A percentile compares a stretch with the other conserved stretches of the same genome.
These are phyloP conservation scores for Grammomys dolichurus DNA, from an alignment of 2,113 vertebrate species.

Conservation along the genomic window DNA sequence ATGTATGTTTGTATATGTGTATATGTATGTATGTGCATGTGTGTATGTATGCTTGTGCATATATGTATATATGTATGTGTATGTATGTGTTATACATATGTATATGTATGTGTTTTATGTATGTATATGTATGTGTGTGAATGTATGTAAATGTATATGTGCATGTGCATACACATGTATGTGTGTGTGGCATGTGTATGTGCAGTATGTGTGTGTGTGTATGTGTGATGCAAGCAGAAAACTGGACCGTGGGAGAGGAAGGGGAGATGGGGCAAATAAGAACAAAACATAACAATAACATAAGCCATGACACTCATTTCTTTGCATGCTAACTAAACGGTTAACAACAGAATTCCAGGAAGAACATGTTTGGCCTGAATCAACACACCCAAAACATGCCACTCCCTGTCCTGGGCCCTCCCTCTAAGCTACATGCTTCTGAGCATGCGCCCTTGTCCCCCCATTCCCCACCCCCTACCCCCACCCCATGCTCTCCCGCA, in stretches of 20 bases:
- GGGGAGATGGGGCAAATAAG: too few relatives aligned
- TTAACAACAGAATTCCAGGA: background rate
- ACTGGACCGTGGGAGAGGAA: background rate
- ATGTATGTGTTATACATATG: too few relatives aligned
- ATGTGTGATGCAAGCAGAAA: background rate
- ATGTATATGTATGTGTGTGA: too few relatives aligned
- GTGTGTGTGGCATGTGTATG: background rate
- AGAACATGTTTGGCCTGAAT: background rate
- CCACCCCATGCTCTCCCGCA: background rate
- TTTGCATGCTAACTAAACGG: background rate
- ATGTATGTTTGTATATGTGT: background rate
- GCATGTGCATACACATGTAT: too few relatives aligned
- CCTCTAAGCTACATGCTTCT: fast-evolving
- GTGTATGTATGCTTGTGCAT: too few relatives aligned
- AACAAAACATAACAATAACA: background rate
- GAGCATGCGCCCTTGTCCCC: too few relatives aligned
- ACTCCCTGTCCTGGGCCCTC: fast-evolving
- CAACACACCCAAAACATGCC: background rate
- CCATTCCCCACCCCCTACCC: too few relatives aligned
- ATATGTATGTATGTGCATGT: background rate
- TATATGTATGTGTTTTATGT: too few relatives aligned
- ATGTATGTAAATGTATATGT: too few relatives aligned
- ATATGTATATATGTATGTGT: background rate
- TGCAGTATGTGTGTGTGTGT: background rate
- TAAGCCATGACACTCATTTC: background rate